Conservation (phyloP, 2,113 vertebrate genomes). For the Neomonachus schauinslandi region DNA sequence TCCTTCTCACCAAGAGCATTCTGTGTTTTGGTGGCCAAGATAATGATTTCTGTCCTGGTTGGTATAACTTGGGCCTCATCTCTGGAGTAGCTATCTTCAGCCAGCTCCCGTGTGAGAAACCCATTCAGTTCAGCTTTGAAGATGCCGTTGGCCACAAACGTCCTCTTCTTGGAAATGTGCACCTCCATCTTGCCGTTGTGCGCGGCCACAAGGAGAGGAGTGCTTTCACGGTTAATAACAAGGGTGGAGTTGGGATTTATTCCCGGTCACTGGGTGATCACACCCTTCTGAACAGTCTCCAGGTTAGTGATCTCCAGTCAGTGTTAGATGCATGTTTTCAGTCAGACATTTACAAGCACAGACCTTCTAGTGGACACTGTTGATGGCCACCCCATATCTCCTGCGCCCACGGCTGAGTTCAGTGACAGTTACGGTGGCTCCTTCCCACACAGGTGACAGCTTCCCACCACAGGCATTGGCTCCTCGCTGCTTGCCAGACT, state of each 20-base stretch:
- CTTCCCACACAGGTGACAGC: not conserved
- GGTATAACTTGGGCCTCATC: not conserved
- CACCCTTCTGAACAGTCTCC: not conserved
- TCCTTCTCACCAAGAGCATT: not conserved
- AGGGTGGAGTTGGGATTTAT: not conserved
- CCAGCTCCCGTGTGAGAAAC: not conserved
- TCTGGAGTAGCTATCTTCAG: not conserved
- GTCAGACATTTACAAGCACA: not conserved
- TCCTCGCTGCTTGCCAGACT: not conserved
- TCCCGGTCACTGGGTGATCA: not conserved
- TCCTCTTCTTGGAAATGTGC: not conserved
- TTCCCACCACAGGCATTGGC: too few species aligned
- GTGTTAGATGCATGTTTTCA: not conserved
- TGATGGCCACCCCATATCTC: not conserved
- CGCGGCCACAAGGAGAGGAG: fast-evolving
- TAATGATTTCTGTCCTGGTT: not conserved
- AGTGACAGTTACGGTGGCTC: fast-evolving
- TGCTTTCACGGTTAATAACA: not conserved
- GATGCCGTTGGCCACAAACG: not conserved
- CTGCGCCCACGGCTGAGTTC: not conserved
- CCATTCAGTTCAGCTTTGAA: not conserved
- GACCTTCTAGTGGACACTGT: not conserved
- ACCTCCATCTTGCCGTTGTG: not conserved
- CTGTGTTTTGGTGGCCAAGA: not conserved
- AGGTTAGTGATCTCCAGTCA: not conserved